phyloP scores from a whole-genome alignment of 2,888 invertebrate species.

The Tipula lateralis region DNA sequence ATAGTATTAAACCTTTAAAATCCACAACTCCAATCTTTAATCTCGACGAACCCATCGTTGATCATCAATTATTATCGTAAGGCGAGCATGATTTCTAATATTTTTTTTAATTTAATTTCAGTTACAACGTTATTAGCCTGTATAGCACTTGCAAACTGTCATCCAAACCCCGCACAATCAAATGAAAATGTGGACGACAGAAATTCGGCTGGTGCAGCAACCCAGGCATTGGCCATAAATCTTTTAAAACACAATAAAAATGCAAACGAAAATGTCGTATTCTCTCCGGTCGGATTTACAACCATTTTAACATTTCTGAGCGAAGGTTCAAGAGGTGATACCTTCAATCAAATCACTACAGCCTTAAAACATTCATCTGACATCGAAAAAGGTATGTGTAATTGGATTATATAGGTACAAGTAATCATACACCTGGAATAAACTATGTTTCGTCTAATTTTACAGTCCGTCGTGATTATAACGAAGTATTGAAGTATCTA shows the following conservation, averaged over 20 bases:
- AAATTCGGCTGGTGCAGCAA: conserved; percentile 43
- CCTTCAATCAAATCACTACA: conserved; percentile 54
- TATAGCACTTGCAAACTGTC: background rate
- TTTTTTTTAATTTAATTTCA: background rate
- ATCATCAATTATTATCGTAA: too few species aligned
- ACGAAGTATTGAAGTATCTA: conserved; percentile 31
- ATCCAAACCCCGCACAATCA: background rate
- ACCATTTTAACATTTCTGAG: conserved; percentile 59
- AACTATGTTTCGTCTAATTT: background rate
- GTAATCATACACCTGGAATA: background rate
- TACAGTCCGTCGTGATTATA: conserved; percentile 32
- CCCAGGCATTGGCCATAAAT: conserved; percentile 45
- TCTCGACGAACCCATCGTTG: too few species aligned
- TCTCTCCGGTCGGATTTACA: conserved; percentile 61
- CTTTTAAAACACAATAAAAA: conserved; percentile 40
- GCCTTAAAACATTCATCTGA: conserved; percentile 56
- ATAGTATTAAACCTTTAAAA: too few species aligned
- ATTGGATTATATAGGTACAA: background rate
- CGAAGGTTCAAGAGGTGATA: conserved; percentile 59
- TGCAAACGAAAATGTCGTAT: conserved; percentile 53
- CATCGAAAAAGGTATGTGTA: conserved; percentile 34
- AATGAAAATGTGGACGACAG: background rate
- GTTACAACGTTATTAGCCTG: background rate
- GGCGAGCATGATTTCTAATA: background rate
- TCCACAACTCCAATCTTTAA: too few species aligned